Evolutionary conservation across 2,797 vertebrate genomes (phyloP).

Genomic region (Dendrocincla fuliginosa): DNA sequence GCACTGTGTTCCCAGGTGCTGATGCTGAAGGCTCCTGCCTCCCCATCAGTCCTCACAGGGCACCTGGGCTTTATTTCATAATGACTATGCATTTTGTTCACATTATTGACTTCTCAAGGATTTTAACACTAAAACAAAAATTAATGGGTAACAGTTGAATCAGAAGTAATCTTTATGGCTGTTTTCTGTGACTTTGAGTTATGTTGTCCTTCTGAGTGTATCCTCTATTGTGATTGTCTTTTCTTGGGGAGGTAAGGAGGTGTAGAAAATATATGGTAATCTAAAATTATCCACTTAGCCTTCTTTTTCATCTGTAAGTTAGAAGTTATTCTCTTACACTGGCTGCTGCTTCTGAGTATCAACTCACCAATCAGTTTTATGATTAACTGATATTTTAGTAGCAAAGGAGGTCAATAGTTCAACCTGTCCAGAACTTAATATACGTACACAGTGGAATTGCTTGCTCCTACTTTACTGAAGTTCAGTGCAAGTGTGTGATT

Average conservation of each 20-base stretch:
- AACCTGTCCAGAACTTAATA: slow-evolving; percentile 64
- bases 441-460: slow-evolving; percentile 54
- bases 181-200: neutral
- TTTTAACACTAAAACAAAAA: neutral
- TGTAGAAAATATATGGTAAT: slow-evolving; percentile 34
- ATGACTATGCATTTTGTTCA: neutral
- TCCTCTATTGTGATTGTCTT: slow-evolving; percentile 23
- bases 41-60: neutral
- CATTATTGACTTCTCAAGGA: neutral
- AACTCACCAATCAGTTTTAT: slow-evolving; percentile 36
- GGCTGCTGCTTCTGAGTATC: slow-evolving; percentile 40
- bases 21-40: neutral
- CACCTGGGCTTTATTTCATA: slow-evolving; percentile 1
- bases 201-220: neutral
- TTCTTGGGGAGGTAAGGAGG: neutral
- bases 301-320: slow-evolving; percentile 49
- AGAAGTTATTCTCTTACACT: slow-evolving; percentile 44
- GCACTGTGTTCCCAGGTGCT: neutral
- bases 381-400: slow-evolving; percentile 68
- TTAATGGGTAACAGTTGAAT: slow-evolving; percentile 6
- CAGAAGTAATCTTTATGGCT: neutral
- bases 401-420: slow-evolving; percentile 74
- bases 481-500: slow-evolving; percentile 46
- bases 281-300: slow-evolving; percentile 34
- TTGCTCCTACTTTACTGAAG: slow-evolving; percentile 17